Conservation (phyloP, 2,113 vertebrate species). For the Dasyornis broadbenti region DNA sequence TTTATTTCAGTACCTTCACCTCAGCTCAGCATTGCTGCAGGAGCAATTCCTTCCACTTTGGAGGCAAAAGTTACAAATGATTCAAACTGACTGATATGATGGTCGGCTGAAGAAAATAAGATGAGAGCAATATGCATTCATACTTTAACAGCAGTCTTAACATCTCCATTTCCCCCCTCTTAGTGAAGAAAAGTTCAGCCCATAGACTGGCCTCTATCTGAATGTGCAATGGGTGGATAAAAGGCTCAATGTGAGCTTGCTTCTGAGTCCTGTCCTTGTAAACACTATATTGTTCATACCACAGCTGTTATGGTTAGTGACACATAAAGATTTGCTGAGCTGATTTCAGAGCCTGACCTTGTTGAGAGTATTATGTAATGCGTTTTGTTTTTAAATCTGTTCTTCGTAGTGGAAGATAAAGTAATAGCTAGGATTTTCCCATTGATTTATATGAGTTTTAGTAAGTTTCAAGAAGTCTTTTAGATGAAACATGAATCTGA, state of each 20-base stretch:
- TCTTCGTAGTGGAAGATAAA: background rate
- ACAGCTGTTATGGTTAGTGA: background rate
- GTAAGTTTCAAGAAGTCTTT: background rate
- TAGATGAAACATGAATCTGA: background rate
- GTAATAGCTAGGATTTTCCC: background rate
- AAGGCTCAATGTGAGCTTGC: background rate
- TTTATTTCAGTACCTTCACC: background rate
- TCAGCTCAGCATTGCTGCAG: background rate
- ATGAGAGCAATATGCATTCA: background rate
- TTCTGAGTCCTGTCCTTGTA: background rate
- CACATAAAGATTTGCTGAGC: background rate
- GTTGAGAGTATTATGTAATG: background rate
- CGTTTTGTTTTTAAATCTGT: background rate
- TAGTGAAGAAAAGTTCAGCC: background rate
- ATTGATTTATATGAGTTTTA: background rate
- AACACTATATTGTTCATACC: background rate
- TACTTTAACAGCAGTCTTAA: background rate
- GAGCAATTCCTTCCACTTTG: background rate
- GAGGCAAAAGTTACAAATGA: background rate
- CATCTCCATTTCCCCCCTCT: background rate
- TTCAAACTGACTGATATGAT: background rate
- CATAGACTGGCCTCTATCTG: background rate
- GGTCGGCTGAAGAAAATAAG: background rate
- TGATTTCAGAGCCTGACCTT: background rate
- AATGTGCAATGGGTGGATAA: background rate